Evolutionary conservation across 2,888 invertebrate genomes (phyloP).

Genomic region (Zygaena filipendulae): DNA sequence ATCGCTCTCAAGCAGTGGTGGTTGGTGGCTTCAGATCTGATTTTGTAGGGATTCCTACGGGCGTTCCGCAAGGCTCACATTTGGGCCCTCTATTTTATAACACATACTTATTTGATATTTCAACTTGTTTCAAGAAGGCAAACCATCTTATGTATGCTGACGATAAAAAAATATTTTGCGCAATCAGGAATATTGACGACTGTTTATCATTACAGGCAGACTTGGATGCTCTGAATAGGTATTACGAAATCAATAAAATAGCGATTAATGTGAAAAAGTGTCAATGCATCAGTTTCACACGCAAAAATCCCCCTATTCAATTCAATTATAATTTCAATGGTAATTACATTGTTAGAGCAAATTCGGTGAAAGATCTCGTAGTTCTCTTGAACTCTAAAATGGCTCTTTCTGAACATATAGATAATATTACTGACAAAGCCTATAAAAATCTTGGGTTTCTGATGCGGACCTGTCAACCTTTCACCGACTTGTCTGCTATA

Average conservation of each 20-base stretch:
- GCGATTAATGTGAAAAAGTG: constrained; percentile 7
- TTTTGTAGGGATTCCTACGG: constrained; percentile 7
- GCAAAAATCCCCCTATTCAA: constrained; percentile 1
- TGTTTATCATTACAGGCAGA: constrained; percentile 2
- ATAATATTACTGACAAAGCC: constrained; percentile 2
- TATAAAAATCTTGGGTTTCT: constrained; percentile 8
- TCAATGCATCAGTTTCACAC: constrained; percentile 2
- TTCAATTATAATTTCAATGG: constrained; percentile 2
- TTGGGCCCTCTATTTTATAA: constrained; percentile 3
- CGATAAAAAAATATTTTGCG: constrained; percentile 6
- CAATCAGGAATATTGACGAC: constrained; percentile 1
- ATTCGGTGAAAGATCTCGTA: constrained; percentile 3
- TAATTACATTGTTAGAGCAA: background rate
- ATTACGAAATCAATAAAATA: constrained; percentile 1
- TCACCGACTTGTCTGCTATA: constrained; percentile 1
- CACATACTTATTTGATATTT: constrained; percentile 7
- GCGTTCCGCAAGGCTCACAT: constrained; percentile 11
- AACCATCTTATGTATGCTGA: constrained; percentile 7
- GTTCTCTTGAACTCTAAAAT: constrained; percentile 6
- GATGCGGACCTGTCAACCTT: too few species aligned
- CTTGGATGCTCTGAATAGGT: background rate
- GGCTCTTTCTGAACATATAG: constrained; percentile 2
- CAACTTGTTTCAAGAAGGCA: background rate
- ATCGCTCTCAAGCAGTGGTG: constrained; percentile 10
- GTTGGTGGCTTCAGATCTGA: constrained; percentile 9